Percentiles rank a stretch among this genome's conserved stretches.
phyloP scores from a whole-genome alignment of 1,140 invertebrate species.

The Hermetia illucens region DNA sequence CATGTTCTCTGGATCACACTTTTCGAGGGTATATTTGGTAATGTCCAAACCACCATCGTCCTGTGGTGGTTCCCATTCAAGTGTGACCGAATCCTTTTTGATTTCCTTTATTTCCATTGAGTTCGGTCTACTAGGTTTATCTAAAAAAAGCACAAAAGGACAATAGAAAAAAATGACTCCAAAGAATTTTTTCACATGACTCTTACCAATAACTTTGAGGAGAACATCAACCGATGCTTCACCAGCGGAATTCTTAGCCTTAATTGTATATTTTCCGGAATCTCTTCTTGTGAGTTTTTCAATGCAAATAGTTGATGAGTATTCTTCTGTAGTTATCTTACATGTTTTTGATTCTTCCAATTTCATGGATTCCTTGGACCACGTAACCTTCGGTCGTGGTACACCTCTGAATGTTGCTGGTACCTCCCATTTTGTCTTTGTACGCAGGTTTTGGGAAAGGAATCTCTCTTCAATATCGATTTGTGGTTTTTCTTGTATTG shows the following conservation, averaged over 20 bases:
- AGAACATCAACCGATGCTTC: slow-evolving; percentile 50
- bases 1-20: slow-evolving; percentile 50
- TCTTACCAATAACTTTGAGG: slow-evolving; percentile 64
- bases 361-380: slow-evolving; percentile 45
- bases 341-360: slow-evolving; percentile 36
- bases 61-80: slow-evolving; percentile 68
- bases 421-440: slow-evolving; percentile 45
- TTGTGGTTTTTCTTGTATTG: slow-evolving; percentile 49
- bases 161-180: neutral
- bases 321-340: slow-evolving; percentile 41
- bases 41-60: slow-evolving; percentile 69
- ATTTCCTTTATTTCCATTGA: slow-evolving; percentile 60
- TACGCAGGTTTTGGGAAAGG: slow-evolving; percentile 41
- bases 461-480: slow-evolving; percentile 44
- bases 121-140: slow-evolving; percentile 70
- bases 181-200: slow-evolving; percentile 3
- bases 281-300: slow-evolving; percentile 42
- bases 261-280: slow-evolving; percentile 48
- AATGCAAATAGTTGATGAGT: slow-evolving; percentile 44
- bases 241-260: slow-evolving; percentile 54
- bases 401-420: slow-evolving; percentile 46
- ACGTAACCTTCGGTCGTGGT: slow-evolving; percentile 47
- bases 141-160: slow-evolving; percentile 30
- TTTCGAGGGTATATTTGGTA: slow-evolving; percentile 67
- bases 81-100: slow-evolving; percentile 50